These are phyloP conservation scores for Ophion ellenae DNA, from an alignment of 2,888 invertebrate genomes.

Conservation along the genomic window DNA sequence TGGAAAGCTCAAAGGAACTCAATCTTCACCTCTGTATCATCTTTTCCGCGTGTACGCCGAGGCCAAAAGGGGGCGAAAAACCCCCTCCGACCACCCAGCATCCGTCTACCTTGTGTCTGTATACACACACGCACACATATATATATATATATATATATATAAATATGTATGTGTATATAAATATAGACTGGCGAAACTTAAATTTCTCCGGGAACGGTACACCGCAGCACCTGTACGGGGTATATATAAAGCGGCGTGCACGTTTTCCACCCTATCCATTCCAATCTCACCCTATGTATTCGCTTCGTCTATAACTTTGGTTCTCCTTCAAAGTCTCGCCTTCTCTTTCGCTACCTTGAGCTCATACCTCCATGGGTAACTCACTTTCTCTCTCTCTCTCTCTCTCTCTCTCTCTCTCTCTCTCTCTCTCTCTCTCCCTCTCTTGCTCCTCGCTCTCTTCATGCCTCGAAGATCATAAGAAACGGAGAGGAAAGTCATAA, in stretches of 20 bases:
- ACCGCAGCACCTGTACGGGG: slow-evolving; percentile 44
- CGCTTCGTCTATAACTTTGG: slow-evolving; percentile 54
- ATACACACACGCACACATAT: too few species aligned
- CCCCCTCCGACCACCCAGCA: slow-evolving; percentile 2
- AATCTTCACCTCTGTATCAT: slow-evolving; percentile 59
- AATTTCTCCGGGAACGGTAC: slow-evolving; percentile 56
- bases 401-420: not conserved
- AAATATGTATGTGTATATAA: slow-evolving; percentile 2
- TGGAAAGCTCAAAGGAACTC: slow-evolving; percentile 63
- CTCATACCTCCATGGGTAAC: slow-evolving; percentile 16
- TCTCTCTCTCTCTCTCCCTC: not conserved
- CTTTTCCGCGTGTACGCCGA: slow-evolving; percentile 23
- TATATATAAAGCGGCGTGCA: slow-evolving; percentile 48
- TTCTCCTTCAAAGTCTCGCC: slow-evolving; percentile 61
- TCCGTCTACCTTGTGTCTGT: slow-evolving; percentile 48
- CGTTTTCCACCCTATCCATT: slow-evolving; percentile 54
- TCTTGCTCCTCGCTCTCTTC: slow-evolving; percentile 37
- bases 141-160: too few species aligned
- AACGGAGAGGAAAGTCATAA: slow-evolving; percentile 61
- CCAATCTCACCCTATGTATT: slow-evolving; percentile 19
- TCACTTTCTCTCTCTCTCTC: slow-evolving; percentile 3
- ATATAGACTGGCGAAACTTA: slow-evolving; percentile 53
- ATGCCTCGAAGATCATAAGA: slow-evolving; percentile 50
- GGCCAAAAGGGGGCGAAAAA: not conserved
- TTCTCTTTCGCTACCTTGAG: slow-evolving; percentile 43